Evolutionary conservation across 2,797 vertebrate genomes (phyloP), one percentile per base, ranked within the genome.

Genomic region (Xenopus petersii): DNA sequence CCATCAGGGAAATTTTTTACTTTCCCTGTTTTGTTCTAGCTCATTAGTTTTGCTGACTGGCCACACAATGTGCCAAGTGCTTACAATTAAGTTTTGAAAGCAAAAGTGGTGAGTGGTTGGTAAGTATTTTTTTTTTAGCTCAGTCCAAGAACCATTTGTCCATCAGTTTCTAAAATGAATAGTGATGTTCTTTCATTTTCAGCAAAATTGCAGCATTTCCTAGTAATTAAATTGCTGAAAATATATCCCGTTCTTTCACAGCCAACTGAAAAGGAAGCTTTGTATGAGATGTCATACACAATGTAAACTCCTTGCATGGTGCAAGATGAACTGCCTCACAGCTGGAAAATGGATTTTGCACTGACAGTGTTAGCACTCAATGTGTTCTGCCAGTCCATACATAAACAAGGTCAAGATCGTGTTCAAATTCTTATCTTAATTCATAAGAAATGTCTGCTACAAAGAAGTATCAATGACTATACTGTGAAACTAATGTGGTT

Each of bases 181-280:
- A 70, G 71, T 79, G 71, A 73, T 78, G 51, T 70, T 70, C 68
- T 74, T 67, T 65, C 90, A 86, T 81, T 83, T 71, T 91, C 90
- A 92, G 92, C 92, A 93, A 91, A 92, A 80, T 91, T 89, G 91
- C 91, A 91, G 88, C 85, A 74, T 88, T 91, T 90, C 90, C 91
- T 90, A 91, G 88, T 88, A 91, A 90, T 92, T 90, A 91, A 89
- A 93, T 89, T 84, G 88, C 91, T 91, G 90, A 64, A 56, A 11
- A n/a, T 80, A 82, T 75, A 71, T 15, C 71, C 83, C 26, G 64
- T 64, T 80, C 64, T 77, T 74, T 65, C 60, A 79, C 71, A 70
- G 67, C 60, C 75, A 73, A 59, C 65, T 30, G 49, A 68, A 68
- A 42, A 58, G 65, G 69, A 59, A 42, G 66, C 71, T 74, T 78